Conservation (phyloP, 2,888 invertebrate genomes). For the Noctua comes region DNA sequence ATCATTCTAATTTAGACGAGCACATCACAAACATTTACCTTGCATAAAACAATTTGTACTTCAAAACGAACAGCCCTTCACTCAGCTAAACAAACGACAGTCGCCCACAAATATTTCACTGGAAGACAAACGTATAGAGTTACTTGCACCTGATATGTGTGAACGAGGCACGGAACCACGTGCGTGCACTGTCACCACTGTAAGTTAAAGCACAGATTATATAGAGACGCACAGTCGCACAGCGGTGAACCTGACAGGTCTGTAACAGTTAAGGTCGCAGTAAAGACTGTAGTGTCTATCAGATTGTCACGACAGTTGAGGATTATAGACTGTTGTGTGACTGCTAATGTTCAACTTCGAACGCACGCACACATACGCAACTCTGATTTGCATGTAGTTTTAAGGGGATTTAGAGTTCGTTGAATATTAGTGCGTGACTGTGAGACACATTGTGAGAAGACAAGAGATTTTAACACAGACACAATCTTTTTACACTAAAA, state of each 20-base stretch:
- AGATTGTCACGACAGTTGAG: conserved; percentile 2
- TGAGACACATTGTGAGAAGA: too few species aligned
- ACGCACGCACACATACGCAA: conserved; percentile 2
- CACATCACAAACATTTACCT: background rate
- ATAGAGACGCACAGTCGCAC: conserved; percentile 13
- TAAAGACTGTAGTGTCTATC: conserved; percentile 21
- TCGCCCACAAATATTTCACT: conserved; percentile 38
- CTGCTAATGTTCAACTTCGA: background rate
- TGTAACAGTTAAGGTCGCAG: conserved; percentile 1
- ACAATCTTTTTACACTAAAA: background rate
- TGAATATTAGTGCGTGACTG: background rate
- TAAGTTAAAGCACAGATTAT: conserved; percentile 48
- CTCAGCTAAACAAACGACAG: conserved; percentile 28
- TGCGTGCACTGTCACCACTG: conserved; percentile 54
- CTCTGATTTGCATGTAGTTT: background rate
- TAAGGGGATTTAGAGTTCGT: background rate
- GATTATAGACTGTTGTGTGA: background rate
- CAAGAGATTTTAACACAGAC: too few species aligned
- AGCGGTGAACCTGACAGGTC: conserved; percentile 16
- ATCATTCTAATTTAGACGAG: background rate
- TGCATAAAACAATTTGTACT: background rate
- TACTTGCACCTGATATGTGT: conserved; percentile 57
- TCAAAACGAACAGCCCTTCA: conserved; percentile 11
- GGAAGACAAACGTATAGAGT: conserved; percentile 48
- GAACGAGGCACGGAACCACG: conserved; percentile 29